These are phyloP conservation scores for Palythoa grandis DNA, from an alignment of 92 coral and sea anemone genomes.

Conservation along the genomic window DNA sequence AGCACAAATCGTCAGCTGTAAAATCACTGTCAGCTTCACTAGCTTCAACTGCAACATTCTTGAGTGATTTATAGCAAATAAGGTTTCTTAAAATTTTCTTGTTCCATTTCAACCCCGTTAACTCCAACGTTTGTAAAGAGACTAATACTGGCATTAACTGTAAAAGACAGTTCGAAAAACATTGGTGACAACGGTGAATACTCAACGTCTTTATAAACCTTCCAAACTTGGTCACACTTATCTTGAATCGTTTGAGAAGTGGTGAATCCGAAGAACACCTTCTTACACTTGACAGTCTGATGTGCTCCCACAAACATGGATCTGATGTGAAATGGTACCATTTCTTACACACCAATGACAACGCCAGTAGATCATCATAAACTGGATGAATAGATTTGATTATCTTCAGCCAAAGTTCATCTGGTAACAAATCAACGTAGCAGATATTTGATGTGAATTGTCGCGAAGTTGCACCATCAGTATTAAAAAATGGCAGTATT, in stretches of 20 bases:
- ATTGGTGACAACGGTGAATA: conserved; percentile 73
- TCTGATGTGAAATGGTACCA: conserved; percentile 75
- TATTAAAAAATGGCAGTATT: not conserved
- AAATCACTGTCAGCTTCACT: conserved; percentile 33
- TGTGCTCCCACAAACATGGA: conserved; percentile 76
- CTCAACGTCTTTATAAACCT: conserved; percentile 56
- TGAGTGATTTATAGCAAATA: conserved; percentile 67
- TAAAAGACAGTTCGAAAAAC: conserved; percentile 61
- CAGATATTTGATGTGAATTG: not conserved
- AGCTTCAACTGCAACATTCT: conserved; percentile 60
- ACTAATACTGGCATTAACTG: conserved; percentile 41
- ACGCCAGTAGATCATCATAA: conserved; percentile 67
- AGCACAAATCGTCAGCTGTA: conserved; percentile 56
- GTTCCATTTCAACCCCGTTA: conserved; percentile 75
- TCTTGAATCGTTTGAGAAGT: conserved; percentile 63
- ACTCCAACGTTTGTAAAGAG: conserved; percentile 63
- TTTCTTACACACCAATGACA: conserved; percentile 73
- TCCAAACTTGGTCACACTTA: conserved; percentile 54
- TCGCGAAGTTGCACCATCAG: not conserved
- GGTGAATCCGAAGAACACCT: conserved; percentile 66
- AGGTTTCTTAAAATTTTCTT: conserved; percentile 64
- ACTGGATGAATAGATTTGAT: conserved; percentile 76
- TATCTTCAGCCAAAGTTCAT: conserved; percentile 78
- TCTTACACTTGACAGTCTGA: conserved; percentile 65
- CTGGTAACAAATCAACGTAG: conserved; percentile 55